phyloP scores from a whole-genome alignment of 2,113 vertebrate genomes.

The Bos indicus region DNA sequence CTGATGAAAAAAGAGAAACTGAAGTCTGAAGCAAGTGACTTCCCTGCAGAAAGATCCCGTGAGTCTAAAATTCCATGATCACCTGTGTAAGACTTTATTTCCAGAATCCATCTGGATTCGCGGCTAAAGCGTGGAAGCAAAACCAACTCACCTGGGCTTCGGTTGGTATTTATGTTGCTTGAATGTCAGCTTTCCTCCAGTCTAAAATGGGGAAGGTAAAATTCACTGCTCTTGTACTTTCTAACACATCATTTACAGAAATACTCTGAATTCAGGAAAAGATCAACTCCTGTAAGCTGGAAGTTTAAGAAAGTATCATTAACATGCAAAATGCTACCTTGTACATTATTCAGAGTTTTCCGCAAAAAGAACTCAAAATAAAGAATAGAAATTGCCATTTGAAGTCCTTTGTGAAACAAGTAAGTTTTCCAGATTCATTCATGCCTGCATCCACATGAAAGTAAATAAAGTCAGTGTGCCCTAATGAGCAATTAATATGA shows the following conservation, averaged over 20 bases:
- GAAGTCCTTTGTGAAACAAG: not conserved
- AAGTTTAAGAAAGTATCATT: not conserved
- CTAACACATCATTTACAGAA: constrained; percentile 18
- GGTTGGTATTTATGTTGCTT: not conserved
- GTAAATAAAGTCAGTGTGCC: not conserved
- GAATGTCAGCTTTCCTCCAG: not conserved
- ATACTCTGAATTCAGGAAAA: not conserved
- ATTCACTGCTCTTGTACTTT: constrained; percentile 10
- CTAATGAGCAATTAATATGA: not conserved
- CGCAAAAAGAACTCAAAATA: not conserved
- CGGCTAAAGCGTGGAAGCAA: not conserved
- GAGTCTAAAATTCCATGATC: not conserved
- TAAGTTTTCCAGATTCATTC: not conserved
- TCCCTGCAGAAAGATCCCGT: not conserved
- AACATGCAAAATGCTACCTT: not conserved
- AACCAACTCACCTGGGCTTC: not conserved
- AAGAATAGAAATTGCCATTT: not conserved
- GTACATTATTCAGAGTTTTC: not conserved
- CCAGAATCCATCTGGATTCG: not conserved
- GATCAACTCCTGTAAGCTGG: not conserved
- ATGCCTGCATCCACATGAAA: not conserved
- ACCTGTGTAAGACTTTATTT: not conserved
- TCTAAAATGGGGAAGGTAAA: not conserved
- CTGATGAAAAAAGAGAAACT: not conserved
- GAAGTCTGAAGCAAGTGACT: not conserved